These are phyloP conservation scores for Helicolenus hilgendorfi DNA, from an alignment of 2,797 vertebrate genomes.

Conservation along the genomic window DNA sequence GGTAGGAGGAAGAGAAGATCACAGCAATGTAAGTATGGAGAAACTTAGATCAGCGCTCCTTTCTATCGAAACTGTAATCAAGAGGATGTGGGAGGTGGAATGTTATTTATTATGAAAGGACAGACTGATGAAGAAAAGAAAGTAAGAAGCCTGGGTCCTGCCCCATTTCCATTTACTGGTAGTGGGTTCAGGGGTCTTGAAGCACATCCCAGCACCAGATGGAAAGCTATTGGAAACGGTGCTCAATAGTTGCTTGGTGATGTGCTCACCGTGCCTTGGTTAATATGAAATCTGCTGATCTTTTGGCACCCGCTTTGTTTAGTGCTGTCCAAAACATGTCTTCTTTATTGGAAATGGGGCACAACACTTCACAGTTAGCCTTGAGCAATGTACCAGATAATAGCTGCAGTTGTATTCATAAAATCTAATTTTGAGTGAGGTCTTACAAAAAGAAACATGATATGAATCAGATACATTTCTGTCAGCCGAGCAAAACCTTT, in stretches of 20 bases:
- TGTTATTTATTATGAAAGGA: conserved; percentile 25
- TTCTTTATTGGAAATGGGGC: not conserved
- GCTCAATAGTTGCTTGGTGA: not conserved
- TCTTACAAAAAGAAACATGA: not conserved
- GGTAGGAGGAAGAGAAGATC: conserved; percentile 21
- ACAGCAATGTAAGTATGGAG: not conserved
- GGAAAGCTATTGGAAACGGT: not conserved
- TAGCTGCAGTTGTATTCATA: not conserved
- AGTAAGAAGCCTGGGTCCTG: not conserved
- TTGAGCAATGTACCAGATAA: not conserved
- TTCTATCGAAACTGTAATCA: conserved; percentile 7
- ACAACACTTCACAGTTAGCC: not conserved
- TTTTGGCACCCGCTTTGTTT: not conserved
- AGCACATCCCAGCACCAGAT: not conserved
- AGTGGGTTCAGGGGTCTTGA: not conserved
- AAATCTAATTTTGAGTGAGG: not conserved
- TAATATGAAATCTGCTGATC: conserved; percentile 21
- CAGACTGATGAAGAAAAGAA: not conserved
- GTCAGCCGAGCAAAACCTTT: not conserved
- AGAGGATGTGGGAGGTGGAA: conserved; percentile 17
- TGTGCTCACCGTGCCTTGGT: not conserved
- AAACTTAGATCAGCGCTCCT: conserved; percentile 9
- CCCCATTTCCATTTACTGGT: not conserved
- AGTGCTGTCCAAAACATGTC: not conserved
- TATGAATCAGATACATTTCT: not conserved